These are phyloP conservation scores for Argopecten irradians DNA, from an alignment of 1,140 invertebrate species.

Conservation along the genomic window DNA sequence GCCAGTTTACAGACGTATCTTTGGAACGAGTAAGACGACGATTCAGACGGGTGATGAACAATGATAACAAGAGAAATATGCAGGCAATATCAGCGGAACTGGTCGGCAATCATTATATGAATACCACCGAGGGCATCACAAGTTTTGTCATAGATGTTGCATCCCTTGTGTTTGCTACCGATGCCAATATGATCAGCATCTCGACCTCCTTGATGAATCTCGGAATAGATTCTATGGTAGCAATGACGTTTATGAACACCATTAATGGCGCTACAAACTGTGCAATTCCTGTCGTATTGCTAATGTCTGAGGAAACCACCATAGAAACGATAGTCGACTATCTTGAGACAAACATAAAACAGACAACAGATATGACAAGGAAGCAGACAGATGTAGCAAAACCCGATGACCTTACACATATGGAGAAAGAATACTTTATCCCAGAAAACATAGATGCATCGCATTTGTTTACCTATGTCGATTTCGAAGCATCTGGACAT, in stretches of 20 bases:
- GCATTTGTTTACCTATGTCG: too few relatives aligned
- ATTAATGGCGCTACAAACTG: neutral
- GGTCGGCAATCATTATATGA: neutral
- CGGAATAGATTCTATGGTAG: constrained; percentile 19
- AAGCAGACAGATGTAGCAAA: too few relatives aligned
- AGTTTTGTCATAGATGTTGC: neutral
- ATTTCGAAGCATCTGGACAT: too few relatives aligned
- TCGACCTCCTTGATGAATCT: neutral
- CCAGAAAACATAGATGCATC: too few relatives aligned
- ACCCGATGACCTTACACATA: too few relatives aligned
- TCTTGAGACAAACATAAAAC: too few relatives aligned
- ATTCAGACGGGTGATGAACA: constrained; percentile 23
- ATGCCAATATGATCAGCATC: neutral
- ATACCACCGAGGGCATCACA: constrained; percentile 13
- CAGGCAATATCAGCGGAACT: neutral
- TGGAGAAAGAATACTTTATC: too few relatives aligned
- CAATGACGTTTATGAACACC: too few relatives aligned
- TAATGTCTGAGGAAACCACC: neutral
- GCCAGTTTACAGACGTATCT: neutral
- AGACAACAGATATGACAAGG: too few relatives aligned
- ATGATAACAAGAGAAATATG: neutral
- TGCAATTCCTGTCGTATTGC: neutral
- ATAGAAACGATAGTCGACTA: neutral
- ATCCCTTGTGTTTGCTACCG: constrained; percentile 11
- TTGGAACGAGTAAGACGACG: neutral